Evolutionary conservation across 1,140 invertebrate genomes (phyloP).

Genomic region (Apis dorsata): DNA sequence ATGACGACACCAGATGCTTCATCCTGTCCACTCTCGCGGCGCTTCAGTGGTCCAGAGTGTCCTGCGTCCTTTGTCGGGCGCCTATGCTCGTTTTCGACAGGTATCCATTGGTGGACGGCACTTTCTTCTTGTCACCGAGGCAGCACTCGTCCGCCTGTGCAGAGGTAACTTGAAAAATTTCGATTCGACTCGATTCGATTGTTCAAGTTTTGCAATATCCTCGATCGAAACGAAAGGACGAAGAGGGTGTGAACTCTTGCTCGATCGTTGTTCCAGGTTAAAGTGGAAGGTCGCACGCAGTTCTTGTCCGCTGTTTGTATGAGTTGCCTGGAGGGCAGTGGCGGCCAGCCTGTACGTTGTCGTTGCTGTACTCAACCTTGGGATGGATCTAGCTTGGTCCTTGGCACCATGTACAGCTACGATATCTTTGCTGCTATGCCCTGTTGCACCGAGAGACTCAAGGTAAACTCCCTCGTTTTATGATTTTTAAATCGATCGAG

Average conservation of each 20-base stretch:
- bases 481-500: too few species aligned
- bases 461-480: slow-evolving; percentile 77
- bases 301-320: slow-evolving; percentile 97
- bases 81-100: slow-evolving; percentile 96
- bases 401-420: slow-evolving; percentile 98
- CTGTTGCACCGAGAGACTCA: slow-evolving; percentile 95
- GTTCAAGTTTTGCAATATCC: too few species aligned
- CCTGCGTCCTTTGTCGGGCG: slow-evolving; percentile 93
- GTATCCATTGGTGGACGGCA: slow-evolving; percentile 97
- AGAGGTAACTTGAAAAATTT: slow-evolving; percentile 83
- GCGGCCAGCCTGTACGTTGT: slow-evolving; percentile 83
- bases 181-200: not conserved
- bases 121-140: slow-evolving; percentile 96
- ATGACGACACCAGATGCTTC: slow-evolving; percentile 97
- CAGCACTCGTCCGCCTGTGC: slow-evolving; percentile 92
- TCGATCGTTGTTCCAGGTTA: slow-evolving; percentile 84
- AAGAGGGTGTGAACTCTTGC: not conserved
- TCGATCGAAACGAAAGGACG: not conserved
- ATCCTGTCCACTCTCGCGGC: slow-evolving; percentile 94
- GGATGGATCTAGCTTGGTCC: slow-evolving; percentile 94
- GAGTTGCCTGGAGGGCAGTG: slow-evolving; percentile 91
- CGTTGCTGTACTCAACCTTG: slow-evolving; percentile 91
- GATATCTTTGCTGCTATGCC: slow-evolving; percentile 98
- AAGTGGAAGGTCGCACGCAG: slow-evolving; percentile 92
- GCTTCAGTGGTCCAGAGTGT: slow-evolving; percentile 89